phyloP scores from a whole-genome alignment of 1,140 invertebrate species.

The Caenorhabditis elegans region DNA sequence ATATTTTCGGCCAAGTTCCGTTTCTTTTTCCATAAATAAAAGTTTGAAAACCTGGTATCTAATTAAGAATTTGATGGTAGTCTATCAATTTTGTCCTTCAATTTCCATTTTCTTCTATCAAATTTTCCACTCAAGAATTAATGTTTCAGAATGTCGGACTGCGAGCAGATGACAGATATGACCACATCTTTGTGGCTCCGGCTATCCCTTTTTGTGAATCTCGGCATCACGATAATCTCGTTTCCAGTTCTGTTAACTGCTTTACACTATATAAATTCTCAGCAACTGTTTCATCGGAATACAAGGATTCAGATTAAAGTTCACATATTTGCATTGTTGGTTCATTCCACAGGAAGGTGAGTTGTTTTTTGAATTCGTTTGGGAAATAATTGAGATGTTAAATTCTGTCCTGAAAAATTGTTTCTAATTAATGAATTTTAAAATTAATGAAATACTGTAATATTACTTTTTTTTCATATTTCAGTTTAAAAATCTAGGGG shows the following conservation, averaged over 20 bases:
- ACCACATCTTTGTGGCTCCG: background rate
- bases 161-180: slow-evolving; percentile 5
- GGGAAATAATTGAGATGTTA: no score
- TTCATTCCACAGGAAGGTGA: background rate
- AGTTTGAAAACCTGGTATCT: no score
- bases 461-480: no score
- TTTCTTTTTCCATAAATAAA: no score
- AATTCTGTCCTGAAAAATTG: no score
- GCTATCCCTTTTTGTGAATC: background rate
- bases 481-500: no score
- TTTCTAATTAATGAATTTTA: no score
- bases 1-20: no score
- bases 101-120: background rate
- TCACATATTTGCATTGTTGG: background rate
- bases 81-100: no score
- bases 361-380: no score
- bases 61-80: no score
- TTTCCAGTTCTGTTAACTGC: background rate
- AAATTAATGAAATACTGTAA: no score
- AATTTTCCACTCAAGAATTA: background rate
- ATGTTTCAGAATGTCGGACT: background rate
- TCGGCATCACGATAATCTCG: background rate
- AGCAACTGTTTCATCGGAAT: background rate
- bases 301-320: slow-evolving; percentile 13
- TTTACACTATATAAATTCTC: background rate